These are phyloP conservation scores for Pedionomus torquatus DNA, from an alignment of 2,113 vertebrate species.

Conservation along the genomic window DNA sequence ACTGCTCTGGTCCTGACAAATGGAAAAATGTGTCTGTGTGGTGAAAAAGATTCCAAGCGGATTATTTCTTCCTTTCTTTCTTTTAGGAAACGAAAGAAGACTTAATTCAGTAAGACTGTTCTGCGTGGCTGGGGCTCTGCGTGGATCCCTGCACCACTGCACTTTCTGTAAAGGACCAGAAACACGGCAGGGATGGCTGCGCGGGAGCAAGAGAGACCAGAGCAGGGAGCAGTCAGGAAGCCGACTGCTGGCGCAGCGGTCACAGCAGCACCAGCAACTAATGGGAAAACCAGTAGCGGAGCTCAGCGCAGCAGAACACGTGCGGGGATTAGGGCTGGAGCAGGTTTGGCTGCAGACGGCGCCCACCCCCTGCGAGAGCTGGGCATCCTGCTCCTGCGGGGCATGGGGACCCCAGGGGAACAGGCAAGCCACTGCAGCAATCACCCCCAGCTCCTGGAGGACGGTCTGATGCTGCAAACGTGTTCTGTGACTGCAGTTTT, in stretches of 20 bases:
- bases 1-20: neutral
- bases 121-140: neutral
- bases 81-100: neutral
- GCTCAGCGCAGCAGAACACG: accelerated
- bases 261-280: neutral
- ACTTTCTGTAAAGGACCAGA: neutral
- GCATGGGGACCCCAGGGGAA: accelerated
- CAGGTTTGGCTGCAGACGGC: neutral
- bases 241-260: neutral
- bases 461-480: accelerated
- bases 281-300: neutral
- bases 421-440: accelerated
- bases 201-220: neutral
- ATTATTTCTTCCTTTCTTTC: neutral
- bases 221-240: neutral
- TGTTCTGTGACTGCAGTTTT: neutral
- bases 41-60: neutral
- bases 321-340: accelerated
- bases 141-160: neutral
- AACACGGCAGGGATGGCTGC: neutral
- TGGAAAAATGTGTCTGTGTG: neutral
- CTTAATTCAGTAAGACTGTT: neutral
- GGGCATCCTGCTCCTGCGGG: accelerated
- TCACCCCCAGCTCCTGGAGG: neutral
- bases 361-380: accelerated